These are phyloP conservation scores for Microcebus jonahi DNA, from an alignment of 2,113 vertebrate genomes.

Conservation along the genomic window DNA sequence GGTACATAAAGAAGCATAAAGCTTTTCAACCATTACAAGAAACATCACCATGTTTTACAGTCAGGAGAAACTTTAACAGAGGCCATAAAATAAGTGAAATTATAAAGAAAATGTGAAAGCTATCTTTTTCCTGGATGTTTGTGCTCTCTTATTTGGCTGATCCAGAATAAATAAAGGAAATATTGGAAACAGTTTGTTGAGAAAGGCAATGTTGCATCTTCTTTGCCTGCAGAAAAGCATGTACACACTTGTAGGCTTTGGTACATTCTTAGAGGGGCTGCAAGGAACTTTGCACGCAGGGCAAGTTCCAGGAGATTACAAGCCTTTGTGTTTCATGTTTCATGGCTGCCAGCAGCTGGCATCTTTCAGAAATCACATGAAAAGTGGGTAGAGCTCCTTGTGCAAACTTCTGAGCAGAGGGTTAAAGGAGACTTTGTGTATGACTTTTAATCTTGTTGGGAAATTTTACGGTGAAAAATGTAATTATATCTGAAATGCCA, in stretches of 20 bases:
- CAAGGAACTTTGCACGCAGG: conserved; percentile 19
- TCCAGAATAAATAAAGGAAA: conserved; percentile 37
- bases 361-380: conserved; percentile 66
- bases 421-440: conserved; percentile 61
- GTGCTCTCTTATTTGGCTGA: conserved; percentile 23
- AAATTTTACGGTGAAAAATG: conserved; percentile 79
- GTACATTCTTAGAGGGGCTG: conserved; percentile 57
- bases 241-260: conserved; percentile 44
- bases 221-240: not conserved
- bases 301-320: conserved; percentile 36
- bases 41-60: not conserved
- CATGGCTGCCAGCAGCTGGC: conserved; percentile 66
- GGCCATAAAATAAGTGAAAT: not conserved
- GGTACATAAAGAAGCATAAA: not conserved
- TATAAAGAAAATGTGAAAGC: conserved; percentile 7
- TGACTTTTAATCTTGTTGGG: conserved; percentile 74
- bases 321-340: conserved; percentile 66
- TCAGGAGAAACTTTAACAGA: not conserved
- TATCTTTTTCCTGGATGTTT: not conserved
- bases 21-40: not conserved
- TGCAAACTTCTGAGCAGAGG: conserved; percentile 54
- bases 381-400: conserved; percentile 60
- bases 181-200: conserved; percentile 17
- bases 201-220: conserved; percentile 22
- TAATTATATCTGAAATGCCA: conserved; percentile 77